These are phyloP conservation scores for Callyntrura guangdongensis DNA, from an alignment of 2,888 invertebrate genomes.

Conservation along the genomic window DNA sequence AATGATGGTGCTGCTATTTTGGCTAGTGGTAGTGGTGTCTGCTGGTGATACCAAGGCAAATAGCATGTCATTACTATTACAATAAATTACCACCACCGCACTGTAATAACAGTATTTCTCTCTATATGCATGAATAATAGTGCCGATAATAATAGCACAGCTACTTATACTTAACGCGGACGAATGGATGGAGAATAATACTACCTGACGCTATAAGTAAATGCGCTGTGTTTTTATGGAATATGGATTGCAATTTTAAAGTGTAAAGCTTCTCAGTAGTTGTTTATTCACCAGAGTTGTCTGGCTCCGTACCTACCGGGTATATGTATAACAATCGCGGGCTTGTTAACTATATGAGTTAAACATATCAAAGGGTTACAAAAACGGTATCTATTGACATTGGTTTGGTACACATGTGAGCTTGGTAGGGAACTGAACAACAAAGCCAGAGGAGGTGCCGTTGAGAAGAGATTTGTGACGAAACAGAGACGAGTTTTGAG, in stretches of 20 bases:
- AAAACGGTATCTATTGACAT: too few species aligned
- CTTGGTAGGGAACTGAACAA: too few species aligned
- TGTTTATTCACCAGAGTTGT: not conserved
- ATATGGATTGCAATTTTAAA: slow-evolving; percentile 30
- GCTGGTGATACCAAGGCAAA: slow-evolving; percentile 34
- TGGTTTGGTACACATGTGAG: too few species aligned
- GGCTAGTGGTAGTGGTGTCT: slow-evolving; percentile 4
- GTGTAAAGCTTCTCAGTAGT: not conserved
- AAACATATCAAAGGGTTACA: too few species aligned
- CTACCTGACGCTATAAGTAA: not conserved
- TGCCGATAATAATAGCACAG: slow-evolving; percentile 10
- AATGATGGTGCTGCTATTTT: not conserved
- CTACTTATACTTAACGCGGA: not conserved
- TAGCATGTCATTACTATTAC: slow-evolving; percentile 31
- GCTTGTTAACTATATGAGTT: too few species aligned
- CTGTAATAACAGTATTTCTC: slow-evolving; percentile 60
- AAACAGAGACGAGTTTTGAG: not conserved
- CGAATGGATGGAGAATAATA: not conserved
- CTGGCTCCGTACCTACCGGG: not conserved
- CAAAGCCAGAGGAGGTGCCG: too few species aligned
- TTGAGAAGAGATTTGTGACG: too few species aligned
- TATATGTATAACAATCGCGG: too few species aligned
- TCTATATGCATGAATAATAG: slow-evolving; percentile 54
- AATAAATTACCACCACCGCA: slow-evolving; percentile 18
- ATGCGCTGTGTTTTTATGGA: not conserved